Percentiles rank a stretch among this genome's conserved stretches.
These are phyloP conservation scores for Peromyscus polionotus DNA, from an alignment of 2,113 vertebrate species.

Conservation along the genomic window DNA sequence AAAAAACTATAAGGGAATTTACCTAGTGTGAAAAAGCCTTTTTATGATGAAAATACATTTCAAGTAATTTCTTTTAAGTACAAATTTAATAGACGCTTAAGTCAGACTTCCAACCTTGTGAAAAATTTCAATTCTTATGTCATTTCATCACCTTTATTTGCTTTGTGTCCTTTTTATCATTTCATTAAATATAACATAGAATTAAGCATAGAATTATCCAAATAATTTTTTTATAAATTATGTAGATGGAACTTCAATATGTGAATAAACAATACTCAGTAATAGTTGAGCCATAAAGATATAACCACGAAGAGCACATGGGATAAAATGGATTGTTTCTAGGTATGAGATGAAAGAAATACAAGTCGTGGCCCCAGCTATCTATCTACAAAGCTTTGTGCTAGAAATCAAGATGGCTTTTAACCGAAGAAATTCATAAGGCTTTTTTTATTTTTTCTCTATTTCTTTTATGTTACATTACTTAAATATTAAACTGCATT, in stretches of 20 bases:
- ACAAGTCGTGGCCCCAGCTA: not conserved
- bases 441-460: not conserved
- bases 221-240: not conserved
- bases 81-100: not conserved
- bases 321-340: not conserved
- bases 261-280: not conserved
- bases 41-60: not conserved
- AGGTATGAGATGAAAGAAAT: not conserved
- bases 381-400: fast-evolving
- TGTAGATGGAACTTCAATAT: not conserved
- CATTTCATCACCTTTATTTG: not conserved
- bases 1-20: not conserved
- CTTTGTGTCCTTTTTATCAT: not conserved
- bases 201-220: not conserved
- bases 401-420: not conserved
- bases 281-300: not conserved
- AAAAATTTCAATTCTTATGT: not conserved
- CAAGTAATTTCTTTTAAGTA: not conserved
- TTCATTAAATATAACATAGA: not conserved
- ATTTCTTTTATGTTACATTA: not conserved
- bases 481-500: not conserved
- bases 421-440: not conserved
- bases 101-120: not conserved
- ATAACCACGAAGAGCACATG: not conserved
- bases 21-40: not conserved